Conservation (phyloP, 1,140 invertebrate genomes). For the Saxidomus purpurata region DNA sequence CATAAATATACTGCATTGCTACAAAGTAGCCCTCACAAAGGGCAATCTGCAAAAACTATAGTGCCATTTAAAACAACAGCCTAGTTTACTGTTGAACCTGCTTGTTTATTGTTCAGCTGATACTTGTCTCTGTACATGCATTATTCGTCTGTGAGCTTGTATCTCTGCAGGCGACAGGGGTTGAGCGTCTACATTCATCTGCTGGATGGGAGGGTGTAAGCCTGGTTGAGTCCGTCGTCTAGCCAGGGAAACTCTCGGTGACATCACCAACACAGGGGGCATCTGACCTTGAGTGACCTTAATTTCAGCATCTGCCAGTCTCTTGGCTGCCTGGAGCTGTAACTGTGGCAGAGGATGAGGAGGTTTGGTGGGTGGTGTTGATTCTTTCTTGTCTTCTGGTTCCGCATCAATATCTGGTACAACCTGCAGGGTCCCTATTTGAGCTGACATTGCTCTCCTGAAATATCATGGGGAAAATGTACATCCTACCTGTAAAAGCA, state of each 20-base stretch:
- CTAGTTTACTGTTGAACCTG: no score
- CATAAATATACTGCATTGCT: no score
- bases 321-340: conserved; percentile 7
- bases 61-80: no score
- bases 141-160: conserved; percentile 79
- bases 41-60: no score
- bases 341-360: neutral
- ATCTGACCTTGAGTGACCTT: conserved; percentile 58
- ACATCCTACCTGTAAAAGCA: no score
- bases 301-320: neutral
- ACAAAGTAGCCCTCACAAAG: no score
- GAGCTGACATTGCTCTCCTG: conserved; percentile 76
- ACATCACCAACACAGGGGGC: conserved; percentile 71
- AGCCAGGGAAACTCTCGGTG: conserved; percentile 67
- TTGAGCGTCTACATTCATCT: conserved; percentile 71
- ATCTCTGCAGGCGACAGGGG: conserved; percentile 71
- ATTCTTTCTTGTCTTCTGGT: conserved; percentile 51
- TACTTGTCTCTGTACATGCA: conserved; percentile 64
- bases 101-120: neutral
- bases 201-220: conserved; percentile 75
- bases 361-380: neutral
- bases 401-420: conserved; percentile 81
- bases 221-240: conserved; percentile 69
- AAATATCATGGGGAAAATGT: no score
- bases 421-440: conserved; percentile 77